Evolutionary conservation across 92 coral and sea anemone species (phyloP).

Genomic region (Siderastrea siderea): DNA sequence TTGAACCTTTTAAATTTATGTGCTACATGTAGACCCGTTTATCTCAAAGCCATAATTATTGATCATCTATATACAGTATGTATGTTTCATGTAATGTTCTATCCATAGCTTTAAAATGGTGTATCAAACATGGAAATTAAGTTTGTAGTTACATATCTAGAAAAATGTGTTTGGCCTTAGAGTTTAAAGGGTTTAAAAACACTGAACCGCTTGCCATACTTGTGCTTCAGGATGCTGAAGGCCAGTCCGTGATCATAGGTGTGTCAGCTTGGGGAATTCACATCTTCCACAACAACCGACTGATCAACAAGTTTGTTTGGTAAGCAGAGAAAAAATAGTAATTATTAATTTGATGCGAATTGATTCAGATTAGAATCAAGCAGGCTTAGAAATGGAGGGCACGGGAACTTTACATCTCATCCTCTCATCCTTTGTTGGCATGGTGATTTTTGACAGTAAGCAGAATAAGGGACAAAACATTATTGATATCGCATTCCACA

Average conservation of each 20-base stretch:
- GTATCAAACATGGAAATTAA: too few relatives aligned
- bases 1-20: too few relatives aligned
- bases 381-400: not conserved
- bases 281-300: slow-evolving; percentile 91
- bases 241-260: slow-evolving; percentile 94
- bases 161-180: too few relatives aligned
- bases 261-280: slow-evolving; percentile 97
- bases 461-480: not conserved
- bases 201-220: not conserved
- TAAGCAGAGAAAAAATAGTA: slow-evolving; percentile 22
- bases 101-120: too few relatives aligned
- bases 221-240: slow-evolving; percentile 90
- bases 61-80: too few relatives aligned
- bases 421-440: not conserved
- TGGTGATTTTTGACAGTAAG: not conserved
- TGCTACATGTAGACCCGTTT: too few relatives aligned
- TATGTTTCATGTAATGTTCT: too few relatives aligned
- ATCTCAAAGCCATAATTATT: too few relatives aligned
- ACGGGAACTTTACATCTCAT: not conserved
- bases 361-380: not conserved
- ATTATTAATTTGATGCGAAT: too few relatives aligned
- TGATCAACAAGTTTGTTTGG: slow-evolving; percentile 96
- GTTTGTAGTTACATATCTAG: too few relatives aligned
- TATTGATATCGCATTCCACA: too few relatives aligned
- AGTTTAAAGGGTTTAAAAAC: too few relatives aligned